Evolutionary conservation across 2,888 invertebrate genomes (phyloP).

Genomic region (Camptogramma bilineatum): DNA sequence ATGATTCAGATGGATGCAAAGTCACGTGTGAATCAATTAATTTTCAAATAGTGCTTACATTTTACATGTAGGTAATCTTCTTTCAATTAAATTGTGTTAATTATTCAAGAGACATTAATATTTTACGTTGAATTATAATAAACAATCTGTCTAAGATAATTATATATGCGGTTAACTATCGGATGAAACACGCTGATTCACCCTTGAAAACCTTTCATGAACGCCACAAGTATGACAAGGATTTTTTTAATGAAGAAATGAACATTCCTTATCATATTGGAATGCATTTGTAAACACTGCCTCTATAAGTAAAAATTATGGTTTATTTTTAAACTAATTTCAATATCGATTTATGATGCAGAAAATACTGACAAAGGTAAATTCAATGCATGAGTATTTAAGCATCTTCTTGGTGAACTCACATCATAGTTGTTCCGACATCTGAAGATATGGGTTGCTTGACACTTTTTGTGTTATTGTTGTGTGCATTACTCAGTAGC

Average conservation of each 20-base stretch:
- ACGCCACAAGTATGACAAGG: background rate
- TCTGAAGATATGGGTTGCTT: conserved; percentile 28
- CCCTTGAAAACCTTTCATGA: conserved; percentile 4
- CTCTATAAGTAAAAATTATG: background rate
- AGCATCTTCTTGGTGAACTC: background rate
- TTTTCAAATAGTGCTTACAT: no score
- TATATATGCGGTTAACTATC: background rate
- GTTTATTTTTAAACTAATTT: conserved; percentile 14
- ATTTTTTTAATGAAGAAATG: background rate
- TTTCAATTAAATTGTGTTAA: no score
- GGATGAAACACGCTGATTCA: background rate
- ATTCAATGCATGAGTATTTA: conserved; percentile 5
- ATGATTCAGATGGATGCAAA: no score
- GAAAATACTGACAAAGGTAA: background rate
- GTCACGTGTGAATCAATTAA: no score
- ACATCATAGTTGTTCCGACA: conserved; percentile 18
- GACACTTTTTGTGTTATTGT: conserved; percentile 21
- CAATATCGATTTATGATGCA: background rate
- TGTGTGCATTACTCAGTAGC: conserved; percentile 20
- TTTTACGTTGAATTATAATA: no score
- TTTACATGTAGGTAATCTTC: no score
- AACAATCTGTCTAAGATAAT: no score
- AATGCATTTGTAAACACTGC: conserved; percentile 11
- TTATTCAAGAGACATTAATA: no score
- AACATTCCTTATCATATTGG: background rate